Conservation (phyloP, 2,888 invertebrate genomes). For the Drosophila rellima region DNA sequence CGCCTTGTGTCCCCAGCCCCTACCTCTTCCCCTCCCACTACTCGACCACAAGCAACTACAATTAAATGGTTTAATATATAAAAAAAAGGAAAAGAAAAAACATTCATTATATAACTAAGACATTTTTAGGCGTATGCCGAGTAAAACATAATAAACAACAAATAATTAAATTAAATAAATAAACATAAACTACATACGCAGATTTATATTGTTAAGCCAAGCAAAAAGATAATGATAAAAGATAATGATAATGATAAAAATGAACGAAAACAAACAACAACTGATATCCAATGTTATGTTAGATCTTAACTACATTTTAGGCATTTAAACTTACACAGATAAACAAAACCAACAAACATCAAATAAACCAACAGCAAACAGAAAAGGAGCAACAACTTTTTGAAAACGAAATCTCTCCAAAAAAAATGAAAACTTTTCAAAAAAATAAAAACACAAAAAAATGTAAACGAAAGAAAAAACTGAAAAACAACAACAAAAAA, state of each 20-base stretch:
- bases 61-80: slow-evolving; percentile 67
- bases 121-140: slow-evolving; percentile 70
- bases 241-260: slow-evolving; percentile 32
- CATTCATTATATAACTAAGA: slow-evolving; percentile 75
- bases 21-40: slow-evolving; percentile 26
- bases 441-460: slow-evolving; percentile 61
- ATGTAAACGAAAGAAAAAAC: slow-evolving; percentile 56
- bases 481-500: slow-evolving; percentile 59
- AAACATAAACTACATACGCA: slow-evolving; percentile 52
- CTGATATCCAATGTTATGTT: slow-evolving; percentile 76
- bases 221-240: slow-evolving; percentile 42
- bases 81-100: slow-evolving; percentile 32
- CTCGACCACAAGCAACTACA: slow-evolving; percentile 73
- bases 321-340: slow-evolving; percentile 68
- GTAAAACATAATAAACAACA: slow-evolving; percentile 53
- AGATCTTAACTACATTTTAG: slow-evolving; percentile 77
- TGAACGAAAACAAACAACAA: slow-evolving; percentile 40
- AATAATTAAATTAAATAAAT: slow-evolving; percentile 27
- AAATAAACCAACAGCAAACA: slow-evolving; percentile 61
- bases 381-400: slow-evolving; percentile 67
- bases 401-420: slow-evolving; percentile 82
- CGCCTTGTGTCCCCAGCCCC: slow-evolving; percentile 15
- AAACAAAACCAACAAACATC: slow-evolving; percentile 54
- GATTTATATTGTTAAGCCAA: slow-evolving; percentile 73
- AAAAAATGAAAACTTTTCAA: slow-evolving; percentile 37